Evolutionary conservation across 2,797 vertebrate genomes (phyloP).

Genomic region (Gila robusta): DNA sequence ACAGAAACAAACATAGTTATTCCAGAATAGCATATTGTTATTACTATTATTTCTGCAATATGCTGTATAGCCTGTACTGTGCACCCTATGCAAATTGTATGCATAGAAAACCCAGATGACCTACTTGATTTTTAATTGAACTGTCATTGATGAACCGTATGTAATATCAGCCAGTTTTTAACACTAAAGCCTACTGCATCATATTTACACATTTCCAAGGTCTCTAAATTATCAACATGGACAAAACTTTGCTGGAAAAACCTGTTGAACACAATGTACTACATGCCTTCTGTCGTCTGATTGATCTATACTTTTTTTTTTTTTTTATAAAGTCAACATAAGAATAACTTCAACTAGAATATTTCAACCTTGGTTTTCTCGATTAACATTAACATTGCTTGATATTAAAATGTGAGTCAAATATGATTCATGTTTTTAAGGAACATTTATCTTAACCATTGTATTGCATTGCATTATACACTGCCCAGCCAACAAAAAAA

Average conservation of each 20-base stretch:
- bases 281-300: not conserved
- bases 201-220: not conserved
- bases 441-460: too few relatives aligned
- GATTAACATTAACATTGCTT: not conserved
- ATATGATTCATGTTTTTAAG: not conserved
- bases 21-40: too few relatives aligned
- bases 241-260: not conserved
- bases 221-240: not conserved
- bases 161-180: not conserved
- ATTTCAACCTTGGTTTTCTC: not conserved
- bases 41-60: not conserved
- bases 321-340: too few relatives aligned
- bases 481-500: not conserved
- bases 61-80: not conserved
- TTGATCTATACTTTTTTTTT: too few relatives aligned
- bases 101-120: not conserved
- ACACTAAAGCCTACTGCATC: not conserved
- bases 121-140: not conserved
- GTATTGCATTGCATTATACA: not conserved
- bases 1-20: not conserved
- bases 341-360: not conserved
- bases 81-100: not conserved
- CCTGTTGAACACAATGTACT: not conserved
- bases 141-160: not conserved
- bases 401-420: not conserved